Percentiles rank a stretch among this genome's conserved stretches.
Evolutionary conservation across 2,888 invertebrate genomes (phyloP).

Genomic region (Heliconius sara): DNA sequence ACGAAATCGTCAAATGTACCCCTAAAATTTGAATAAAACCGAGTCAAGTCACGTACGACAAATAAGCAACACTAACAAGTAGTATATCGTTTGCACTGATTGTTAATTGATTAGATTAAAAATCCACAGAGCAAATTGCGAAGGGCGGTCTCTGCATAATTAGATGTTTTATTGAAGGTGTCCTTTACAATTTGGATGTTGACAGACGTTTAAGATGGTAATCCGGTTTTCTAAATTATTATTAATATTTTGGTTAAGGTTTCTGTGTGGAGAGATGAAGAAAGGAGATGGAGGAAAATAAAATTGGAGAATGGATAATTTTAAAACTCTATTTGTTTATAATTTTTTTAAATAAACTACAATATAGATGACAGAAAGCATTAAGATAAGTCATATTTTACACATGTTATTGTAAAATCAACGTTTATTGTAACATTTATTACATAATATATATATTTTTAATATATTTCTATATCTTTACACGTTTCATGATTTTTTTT

Average conservation of each 20-base stretch:
- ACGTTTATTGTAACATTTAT: background rate
- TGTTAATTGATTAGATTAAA: constrained; percentile 85
- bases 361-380: no score
- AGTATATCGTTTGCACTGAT: constrained; percentile 83
- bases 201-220: constrained; percentile 58
- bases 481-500: background rate
- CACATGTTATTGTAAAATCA: background rate
- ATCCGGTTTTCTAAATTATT: constrained; percentile 23
- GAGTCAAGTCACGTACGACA: constrained; percentile 75
- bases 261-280: background rate
- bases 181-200: constrained; percentile 77
- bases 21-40: constrained; percentile 76
- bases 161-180: constrained; percentile 69
- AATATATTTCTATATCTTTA: background rate
- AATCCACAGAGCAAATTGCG: constrained; percentile 74
- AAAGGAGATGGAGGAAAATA: background rate
- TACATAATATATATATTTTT: background rate
- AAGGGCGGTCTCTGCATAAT: constrained; percentile 67
- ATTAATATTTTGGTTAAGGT: background rate
- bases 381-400: background rate
- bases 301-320: background rate
- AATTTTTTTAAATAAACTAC: no score
- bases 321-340: no score
- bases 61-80: constrained; percentile 83
- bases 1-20: constrained; percentile 77